Evolutionary conservation across 2,888 invertebrate genomes (phyloP).

Genomic region (Lydus trimaculatus): DNA sequence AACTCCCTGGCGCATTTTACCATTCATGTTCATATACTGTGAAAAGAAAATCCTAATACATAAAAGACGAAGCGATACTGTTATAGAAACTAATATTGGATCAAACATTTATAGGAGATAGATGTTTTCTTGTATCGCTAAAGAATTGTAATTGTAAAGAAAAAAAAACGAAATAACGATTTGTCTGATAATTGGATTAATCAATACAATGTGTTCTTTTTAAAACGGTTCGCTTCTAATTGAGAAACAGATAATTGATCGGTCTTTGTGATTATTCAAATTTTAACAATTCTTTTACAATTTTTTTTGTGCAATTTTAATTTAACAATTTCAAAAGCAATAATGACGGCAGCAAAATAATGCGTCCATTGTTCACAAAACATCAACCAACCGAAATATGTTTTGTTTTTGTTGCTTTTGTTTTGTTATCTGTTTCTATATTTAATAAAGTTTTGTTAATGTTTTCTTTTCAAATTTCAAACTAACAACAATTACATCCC

Average conservation of each 20-base stretch:
- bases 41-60: constrained; percentile 12
- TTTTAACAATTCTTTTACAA: too few species aligned
- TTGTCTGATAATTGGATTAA: background rate
- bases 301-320: too few species aligned
- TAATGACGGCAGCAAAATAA: too few species aligned
- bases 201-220: background rate
- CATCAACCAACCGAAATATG: background rate
- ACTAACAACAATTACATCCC: background rate
- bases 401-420: background rate
- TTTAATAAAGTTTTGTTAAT: background rate
- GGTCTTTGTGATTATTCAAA: too few species aligned
- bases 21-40: constrained; percentile 9
- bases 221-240: too few species aligned
- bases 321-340: too few species aligned
- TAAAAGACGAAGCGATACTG: background rate
- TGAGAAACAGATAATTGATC: too few species aligned
- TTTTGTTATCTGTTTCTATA: background rate
- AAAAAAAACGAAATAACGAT: background rate
- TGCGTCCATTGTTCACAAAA: background rate
- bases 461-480: background rate
- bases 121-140: background rate
- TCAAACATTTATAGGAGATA: constrained; percentile 1
- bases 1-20: background rate
- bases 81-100: constrained; percentile 4
- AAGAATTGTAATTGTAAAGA: background rate